Evolutionary conservation across 2,797 vertebrate species (phyloP).

Genomic region (Hoplostethus atlanticus): DNA sequence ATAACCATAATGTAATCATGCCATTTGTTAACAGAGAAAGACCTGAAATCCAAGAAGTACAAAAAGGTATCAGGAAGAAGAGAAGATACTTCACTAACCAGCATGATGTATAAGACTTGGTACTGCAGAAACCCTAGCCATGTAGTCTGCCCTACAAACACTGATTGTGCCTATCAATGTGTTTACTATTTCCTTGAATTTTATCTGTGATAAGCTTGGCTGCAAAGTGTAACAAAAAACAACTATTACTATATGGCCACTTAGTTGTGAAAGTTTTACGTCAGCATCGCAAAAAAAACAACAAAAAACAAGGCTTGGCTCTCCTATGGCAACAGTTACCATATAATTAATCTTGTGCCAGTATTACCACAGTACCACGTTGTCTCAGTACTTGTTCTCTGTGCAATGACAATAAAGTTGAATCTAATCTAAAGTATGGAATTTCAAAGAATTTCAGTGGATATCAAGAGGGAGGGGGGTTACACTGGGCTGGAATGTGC

Average conservation of each 20-base stretch:
- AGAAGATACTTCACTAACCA: not conserved
- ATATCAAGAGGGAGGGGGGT: not conserved
- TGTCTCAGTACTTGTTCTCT: too few species aligned
- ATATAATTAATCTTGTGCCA: conserved; percentile 14
- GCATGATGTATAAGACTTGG: too few species aligned
- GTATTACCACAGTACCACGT: not conserved
- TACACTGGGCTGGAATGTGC: conserved; percentile 5
- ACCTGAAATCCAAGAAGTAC: not conserved
- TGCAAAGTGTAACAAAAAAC: too few species aligned
- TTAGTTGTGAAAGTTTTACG: too few species aligned
- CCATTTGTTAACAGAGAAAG: conserved; percentile 41
- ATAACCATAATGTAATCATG: conserved; percentile 34
- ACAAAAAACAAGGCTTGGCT: too few species aligned
- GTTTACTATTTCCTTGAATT: too few species aligned
- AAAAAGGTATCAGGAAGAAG: conserved; percentile 2
- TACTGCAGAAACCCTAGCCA: not conserved
- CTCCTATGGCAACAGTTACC: not conserved
- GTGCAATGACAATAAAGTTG: too few species aligned
- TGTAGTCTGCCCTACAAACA: conserved; percentile 13
- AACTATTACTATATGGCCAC: too few species aligned
- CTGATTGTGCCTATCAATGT: not conserved
- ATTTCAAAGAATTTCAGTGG: not conserved
- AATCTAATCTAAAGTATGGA: not conserved
- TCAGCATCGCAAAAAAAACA: too few species aligned
- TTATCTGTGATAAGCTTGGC: too few species aligned